phyloP scores from a whole-genome alignment of 2,113 vertebrate species.

The Tyto alba region DNA sequence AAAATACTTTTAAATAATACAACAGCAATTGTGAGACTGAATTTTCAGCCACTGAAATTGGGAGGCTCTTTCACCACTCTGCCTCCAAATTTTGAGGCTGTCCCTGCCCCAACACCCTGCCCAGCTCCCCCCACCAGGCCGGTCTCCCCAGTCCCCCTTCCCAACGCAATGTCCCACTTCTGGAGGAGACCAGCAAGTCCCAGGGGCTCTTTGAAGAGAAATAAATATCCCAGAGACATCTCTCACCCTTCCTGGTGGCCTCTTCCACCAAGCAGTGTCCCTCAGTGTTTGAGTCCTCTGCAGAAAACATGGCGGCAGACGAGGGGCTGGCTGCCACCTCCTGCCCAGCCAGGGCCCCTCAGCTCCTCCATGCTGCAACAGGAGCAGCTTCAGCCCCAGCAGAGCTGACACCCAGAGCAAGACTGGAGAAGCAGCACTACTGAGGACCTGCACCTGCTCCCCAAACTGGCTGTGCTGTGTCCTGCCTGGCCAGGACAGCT shows the following conservation, averaged over 20 bases:
- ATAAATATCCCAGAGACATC: background rate
- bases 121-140: fast-evolving
- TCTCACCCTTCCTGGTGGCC: background rate
- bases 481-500: fast-evolving
- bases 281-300: fast-evolving
- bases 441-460: background rate
- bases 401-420: fast-evolving
- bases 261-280: background rate
- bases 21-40: background rate
- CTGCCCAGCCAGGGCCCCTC: fast-evolving
- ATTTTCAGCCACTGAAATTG: fast-evolving
- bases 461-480: fast-evolving
- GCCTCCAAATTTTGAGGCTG: background rate
- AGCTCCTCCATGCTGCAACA: fast-evolving
- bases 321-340: background rate
- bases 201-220: background rate
- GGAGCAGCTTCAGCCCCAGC: background rate
- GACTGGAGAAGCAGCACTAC: fast-evolving
- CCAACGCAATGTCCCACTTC: background rate
- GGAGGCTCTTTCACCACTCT: background rate
- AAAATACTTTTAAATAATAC: background rate
- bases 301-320: fast-evolving
- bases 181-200: background rate
- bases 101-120: fast-evolving
- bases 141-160: background rate